phyloP scores from a whole-genome alignment of 1,140 invertebrate genomes.

The Pogonomyrmex californicus region DNA sequence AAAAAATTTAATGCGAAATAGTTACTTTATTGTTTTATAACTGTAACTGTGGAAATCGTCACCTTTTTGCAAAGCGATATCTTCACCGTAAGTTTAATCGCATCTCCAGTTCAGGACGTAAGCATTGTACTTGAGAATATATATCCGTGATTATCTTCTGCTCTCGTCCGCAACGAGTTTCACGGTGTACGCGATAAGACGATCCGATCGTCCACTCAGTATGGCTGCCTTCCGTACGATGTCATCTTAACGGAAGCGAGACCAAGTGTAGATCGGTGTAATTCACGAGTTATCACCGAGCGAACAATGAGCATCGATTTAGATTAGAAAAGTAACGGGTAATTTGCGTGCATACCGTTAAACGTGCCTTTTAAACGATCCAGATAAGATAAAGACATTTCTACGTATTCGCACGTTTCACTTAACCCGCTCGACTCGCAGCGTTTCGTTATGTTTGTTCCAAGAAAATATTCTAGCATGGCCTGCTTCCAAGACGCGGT shows the following conservation, averaged over 20 bases:
- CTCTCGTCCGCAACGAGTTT: conserved; percentile 25
- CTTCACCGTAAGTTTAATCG: neutral
- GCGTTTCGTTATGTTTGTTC: conserved; percentile 2
- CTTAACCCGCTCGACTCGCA: conserved; percentile 5
- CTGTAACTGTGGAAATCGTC: neutral
- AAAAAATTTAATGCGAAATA: neutral
- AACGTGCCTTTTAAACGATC: conserved; percentile 60
- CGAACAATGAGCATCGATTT: conserved; percentile 65
- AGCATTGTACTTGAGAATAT: neutral
- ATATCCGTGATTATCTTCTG: conserved; percentile 18
- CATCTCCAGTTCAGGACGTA: neutral
- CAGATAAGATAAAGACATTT: conserved; percentile 66
- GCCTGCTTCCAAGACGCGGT: neutral
- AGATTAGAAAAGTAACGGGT: conserved; percentile 75
- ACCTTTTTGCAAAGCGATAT: neutral
- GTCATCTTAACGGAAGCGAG: conserved; percentile 38
- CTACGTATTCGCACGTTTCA: conserved; percentile 36
- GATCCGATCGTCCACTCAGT: conserved; percentile 43
- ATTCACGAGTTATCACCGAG: conserved; percentile 63
- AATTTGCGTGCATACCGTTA: conserved; percentile 69
- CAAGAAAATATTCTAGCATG: conserved; percentile 9
- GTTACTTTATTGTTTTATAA: neutral
- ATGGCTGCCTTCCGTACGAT: conserved; percentile 12
- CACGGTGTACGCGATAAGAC: conserved; percentile 42
- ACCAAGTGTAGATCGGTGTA: conserved; percentile 72